Base-by-base conservation (phyloP, 2,797 vertebrate genomes). In the Clarias fuscus region DNA sequence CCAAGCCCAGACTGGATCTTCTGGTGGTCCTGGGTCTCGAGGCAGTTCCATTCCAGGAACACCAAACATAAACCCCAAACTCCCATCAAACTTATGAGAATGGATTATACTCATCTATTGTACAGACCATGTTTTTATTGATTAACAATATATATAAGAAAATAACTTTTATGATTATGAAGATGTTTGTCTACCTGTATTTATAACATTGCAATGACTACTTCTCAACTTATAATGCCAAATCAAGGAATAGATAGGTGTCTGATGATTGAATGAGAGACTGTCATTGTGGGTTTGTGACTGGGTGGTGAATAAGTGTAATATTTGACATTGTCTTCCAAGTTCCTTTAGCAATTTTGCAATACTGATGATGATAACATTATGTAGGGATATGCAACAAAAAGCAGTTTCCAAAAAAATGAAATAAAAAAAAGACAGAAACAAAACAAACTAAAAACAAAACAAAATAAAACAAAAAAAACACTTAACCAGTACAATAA, bases 11-110 rank as follows among this genome's bases (percentile, higher is more conserved):
- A 94, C 93, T 17, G 93, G 92, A 64, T 91, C 92, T 59, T 92
- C 94, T 17, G 92, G 92, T 90, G 91, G 93, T 89, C 90, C 92
- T 80, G 92, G 85, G 37, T 91, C 95, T 87, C 92, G 91, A 72
- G 92, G 93, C 84, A 95, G 92, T 89, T 94, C 96, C 83, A 86
- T 93, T 20, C 90, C 94, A 86, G 93, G 96, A 92, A 93, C 91
- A 2, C 92, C 94, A 90, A 96, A 94, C 22, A 94, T 95, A 90
- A 95, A 95, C 90, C 96, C 97, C 86, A 98, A 98, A 94, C 96
- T 99, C 91, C 96, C 98, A 68, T 98, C 97, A 89, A 98, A 98
- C 91, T 96, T 99, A 93, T 99, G 97, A 99, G 93, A 92, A 92
- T 93, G 88, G 90, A 70, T 93, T 92, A 91, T 92, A 93, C 93